Conservation (phyloP, 2,888 invertebrate species). For the Pollenia amentaria region DNA sequence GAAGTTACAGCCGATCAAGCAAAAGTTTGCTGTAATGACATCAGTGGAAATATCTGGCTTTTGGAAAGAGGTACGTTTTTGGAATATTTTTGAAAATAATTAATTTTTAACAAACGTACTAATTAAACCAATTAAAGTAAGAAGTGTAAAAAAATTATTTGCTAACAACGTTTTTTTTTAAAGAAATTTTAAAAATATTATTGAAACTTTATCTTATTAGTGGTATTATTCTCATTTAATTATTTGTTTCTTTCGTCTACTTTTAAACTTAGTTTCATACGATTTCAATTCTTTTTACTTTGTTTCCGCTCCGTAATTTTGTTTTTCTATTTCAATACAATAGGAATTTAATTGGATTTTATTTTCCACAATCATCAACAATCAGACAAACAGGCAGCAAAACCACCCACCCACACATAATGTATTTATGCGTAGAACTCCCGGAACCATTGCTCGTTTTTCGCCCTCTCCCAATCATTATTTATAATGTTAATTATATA, state of each 20-base stretch:
- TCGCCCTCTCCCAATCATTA: conserved; percentile 23
- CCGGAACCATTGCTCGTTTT: neutral
- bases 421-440: conserved; percentile 2
- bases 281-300: conserved; percentile 76
- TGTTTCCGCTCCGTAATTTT: conserved; percentile 79
- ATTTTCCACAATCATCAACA: conserved; percentile 79
- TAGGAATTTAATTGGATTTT: conserved; percentile 84
- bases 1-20: conserved; percentile 92
- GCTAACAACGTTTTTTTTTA: neutral
- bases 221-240: conserved; percentile 26
- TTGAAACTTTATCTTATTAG: conserved; percentile 3
- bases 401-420: conserved; percentile 26
- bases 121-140: too few relatives aligned
- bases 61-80: conserved; percentile 81
- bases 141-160: too few relatives aligned
- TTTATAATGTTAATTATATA: conserved; percentile 73
- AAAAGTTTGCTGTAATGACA: conserved; percentile 93
- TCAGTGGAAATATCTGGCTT: conserved; percentile 88
- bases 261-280: conserved; percentile 56
- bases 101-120: neutral
- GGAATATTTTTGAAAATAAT: neutral
- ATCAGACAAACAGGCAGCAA: conserved; percentile 48
- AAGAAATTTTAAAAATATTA: neutral
- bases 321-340: conserved; percentile 76
- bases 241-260: conserved; percentile 35